Evolutionary conservation across 2,888 invertebrate genomes (phyloP).

Genomic region (Drosophila demipolita): DNA sequence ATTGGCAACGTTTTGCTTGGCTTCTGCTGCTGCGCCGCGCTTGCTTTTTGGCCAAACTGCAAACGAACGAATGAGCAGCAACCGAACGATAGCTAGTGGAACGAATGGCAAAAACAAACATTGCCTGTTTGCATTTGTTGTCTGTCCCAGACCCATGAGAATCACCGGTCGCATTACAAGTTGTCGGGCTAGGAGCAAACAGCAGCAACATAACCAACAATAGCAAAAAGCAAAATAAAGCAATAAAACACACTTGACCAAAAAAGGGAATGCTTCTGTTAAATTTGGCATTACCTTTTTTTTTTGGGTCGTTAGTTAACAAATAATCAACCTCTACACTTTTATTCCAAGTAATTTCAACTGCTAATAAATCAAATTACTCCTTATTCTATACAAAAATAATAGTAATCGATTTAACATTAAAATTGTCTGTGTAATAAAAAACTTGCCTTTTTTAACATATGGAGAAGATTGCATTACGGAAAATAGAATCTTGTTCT

Average conservation of each 20-base stretch:
- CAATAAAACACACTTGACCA: background rate
- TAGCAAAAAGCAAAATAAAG: background rate
- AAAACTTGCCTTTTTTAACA: background rate
- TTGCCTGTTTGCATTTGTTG: slow-evolving; percentile 69
- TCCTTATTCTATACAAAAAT: background rate
- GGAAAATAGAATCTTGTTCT: no score
- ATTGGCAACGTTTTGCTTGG: slow-evolving; percentile 67
- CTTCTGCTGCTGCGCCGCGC: slow-evolving; percentile 55
- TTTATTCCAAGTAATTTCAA: slow-evolving; percentile 11
- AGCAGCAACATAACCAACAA: slow-evolving; percentile 11
- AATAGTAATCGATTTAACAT: background rate
- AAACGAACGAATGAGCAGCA: slow-evolving; percentile 39
- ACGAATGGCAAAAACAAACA: slow-evolving; percentile 65
- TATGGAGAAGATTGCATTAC: background rate
- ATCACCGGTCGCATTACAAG: slow-evolving; percentile 46
- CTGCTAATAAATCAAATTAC: slow-evolving; percentile 32
- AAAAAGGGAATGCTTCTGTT: slow-evolving; percentile 27
- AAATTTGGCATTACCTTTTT: slow-evolving; percentile 28
- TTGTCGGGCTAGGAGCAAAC: slow-evolving; percentile 34
- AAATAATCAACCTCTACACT: slow-evolving; percentile 38
- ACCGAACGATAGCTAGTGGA: slow-evolving; percentile 34
- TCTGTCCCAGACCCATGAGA: slow-evolving; percentile 40
- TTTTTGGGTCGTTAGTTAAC: slow-evolving; percentile 24
- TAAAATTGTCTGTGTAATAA: background rate
- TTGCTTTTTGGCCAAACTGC: slow-evolving; percentile 68